Evolutionary conservation across 64 coral and sea anemone genomes (phyloP), one percentile per base, ranked within the genome.

Genomic region (Stichodactyla mertensii): DNA sequence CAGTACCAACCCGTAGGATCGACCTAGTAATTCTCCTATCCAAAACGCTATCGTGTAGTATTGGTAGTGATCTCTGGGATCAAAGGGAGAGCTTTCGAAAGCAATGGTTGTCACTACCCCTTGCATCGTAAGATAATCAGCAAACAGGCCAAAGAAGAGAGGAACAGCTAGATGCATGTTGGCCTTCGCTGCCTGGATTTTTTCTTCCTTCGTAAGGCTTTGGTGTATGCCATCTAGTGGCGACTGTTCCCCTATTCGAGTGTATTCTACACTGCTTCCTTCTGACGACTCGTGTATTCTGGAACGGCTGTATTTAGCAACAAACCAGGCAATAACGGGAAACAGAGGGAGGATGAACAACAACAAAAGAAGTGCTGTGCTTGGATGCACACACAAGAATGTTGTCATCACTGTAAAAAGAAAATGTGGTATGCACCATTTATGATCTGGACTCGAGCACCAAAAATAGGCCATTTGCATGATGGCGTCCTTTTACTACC

Each of bases 41-140:
- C 81, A 87, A 53, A 88, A 88, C 12, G 78, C 71, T 10, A 92
- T 45, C 15, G 85, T 87, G 86, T 92, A 92, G 31, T 92, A 92
- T 52, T 92, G 91, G 54, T 92, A 92, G 55, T 92, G 91, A 64
- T 92, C 91, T 24, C 91, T 56, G 0, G 91, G 86, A 64, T 78
- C 85, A 52, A 92, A 88, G 2, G 86, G 69, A 20, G 91, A 83
- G 55, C 57, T 78, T 13, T 77, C 61, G 83, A 92, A 88, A 1
- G 86, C 86, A 2, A 92, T 28, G 13, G 91, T 92, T 4, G 91
- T 92, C 4, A 88, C 87, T 5, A 92, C 26, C 4, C 55, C 62
- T 54, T 92, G 91, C 57, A 86, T 87, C 19, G 86, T 88, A 16
- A 88, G 86, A 88, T 92, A 92, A 18, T 88, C 86, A 20, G 91